These are phyloP conservation scores for Mesoclemmys tuberculata DNA, from an alignment of 2,113 vertebrate genomes.

Conservation along the genomic window DNA sequence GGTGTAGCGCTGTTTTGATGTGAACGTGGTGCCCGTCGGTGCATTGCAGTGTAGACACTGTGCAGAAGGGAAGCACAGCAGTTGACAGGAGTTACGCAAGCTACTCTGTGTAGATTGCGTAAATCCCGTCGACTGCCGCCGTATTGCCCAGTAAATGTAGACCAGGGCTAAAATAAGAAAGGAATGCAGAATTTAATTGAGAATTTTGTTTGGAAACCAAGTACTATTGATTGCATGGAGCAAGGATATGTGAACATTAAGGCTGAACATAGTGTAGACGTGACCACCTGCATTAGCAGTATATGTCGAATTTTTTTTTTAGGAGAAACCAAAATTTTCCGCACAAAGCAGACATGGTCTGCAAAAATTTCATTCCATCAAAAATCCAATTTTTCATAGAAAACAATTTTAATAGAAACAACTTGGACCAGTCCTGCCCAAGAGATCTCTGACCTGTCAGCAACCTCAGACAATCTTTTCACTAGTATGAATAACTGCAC, in stretches of 20 bases:
- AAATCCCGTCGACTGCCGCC: too few relatives aligned
- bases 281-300: background rate
- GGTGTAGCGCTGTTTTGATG: too few relatives aligned
- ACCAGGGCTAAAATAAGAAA: background rate
- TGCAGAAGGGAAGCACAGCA: too few relatives aligned
- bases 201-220: background rate
- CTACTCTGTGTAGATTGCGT: too few relatives aligned
- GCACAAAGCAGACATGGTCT: background rate
- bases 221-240: background rate
- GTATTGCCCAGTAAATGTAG: too few relatives aligned
- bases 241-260: background rate
- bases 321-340: background rate
- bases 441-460: background rate
- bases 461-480: background rate
- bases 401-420: background rate
- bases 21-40: too few relatives aligned
- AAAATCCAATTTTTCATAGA: background rate
- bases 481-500: background rate
- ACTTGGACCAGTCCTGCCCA: background rate
- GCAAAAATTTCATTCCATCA: background rate
- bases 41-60: too few relatives aligned
- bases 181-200: background rate
- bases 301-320: background rate
- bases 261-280: background rate
- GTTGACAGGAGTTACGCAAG: too few relatives aligned